Base-by-base conservation (phyloP, 2,888 invertebrate species). In the Drosophila mayaguana region DNA sequence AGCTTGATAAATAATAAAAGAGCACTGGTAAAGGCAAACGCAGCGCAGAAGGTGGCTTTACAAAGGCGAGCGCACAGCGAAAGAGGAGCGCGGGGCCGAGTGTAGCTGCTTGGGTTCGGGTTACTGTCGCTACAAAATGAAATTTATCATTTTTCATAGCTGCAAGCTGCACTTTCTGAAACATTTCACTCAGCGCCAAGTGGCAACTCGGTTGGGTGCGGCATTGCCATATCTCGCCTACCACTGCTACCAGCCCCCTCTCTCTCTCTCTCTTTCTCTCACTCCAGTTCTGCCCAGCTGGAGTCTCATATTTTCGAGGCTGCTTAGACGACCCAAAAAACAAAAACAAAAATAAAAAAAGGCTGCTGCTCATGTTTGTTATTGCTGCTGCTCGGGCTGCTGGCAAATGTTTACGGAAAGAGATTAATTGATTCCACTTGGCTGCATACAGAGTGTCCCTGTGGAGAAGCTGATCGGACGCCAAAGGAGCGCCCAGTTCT, bases 361-460 rank as follows among this genome's bases (percentile, higher is more conserved):
- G 68, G 32, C 54, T 67, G 45, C 63, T 38, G 9, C 53, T 63
- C 76, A 57, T 75, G 62, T 66, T 80, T 75, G 80, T 61, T 79
- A 56, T 5, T 45, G 64, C 62, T 46, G 73, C 48, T 68, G 54
- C 42, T 60, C 43, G 42, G 53, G 55, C 60, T 66, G 65, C 74
- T 85, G 85, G 89, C 86, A 88, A 84, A 89, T 89, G 89, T 85
- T 85, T 89, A 85, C 88, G 70, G 71, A 82, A 80, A 80, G 89
- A 88, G 87, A 88, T 88, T 88, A 88, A 88, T 88, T 88, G 87
- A 90, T 88, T 88, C 89, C 89, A 84, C 90, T 89, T 89, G 87
- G 88, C 74, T 88, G 87, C 88, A 81, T 73, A 57, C 80, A 66
- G 72, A 75, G 90, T 89, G 86, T 89, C 79, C 88, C 81, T 72